Percentiles rank a stretch among this genome's conserved stretches.
These are phyloP conservation scores for Folsomia manolachei DNA, from an alignment of 2,888 invertebrate genomes.

Conservation along the genomic window DNA sequence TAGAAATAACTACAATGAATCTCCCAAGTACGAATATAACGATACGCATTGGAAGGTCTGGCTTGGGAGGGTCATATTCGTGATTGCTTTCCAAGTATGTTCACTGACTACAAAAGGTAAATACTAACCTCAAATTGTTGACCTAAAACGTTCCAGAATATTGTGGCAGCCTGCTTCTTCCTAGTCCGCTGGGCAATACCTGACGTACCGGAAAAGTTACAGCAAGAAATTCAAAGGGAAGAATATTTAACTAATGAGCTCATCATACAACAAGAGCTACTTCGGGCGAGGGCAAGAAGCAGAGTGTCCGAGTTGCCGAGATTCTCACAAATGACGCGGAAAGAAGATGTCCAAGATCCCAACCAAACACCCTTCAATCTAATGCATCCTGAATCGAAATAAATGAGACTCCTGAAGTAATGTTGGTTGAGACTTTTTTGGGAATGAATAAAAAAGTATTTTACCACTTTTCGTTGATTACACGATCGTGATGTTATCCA, in stretches of 20 bases:
- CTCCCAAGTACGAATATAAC: constrained; percentile 23
- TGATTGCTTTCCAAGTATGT: constrained; percentile 31
- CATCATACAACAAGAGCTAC: constrained; percentile 73
- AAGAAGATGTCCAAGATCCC: too few relatives aligned
- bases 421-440: too few relatives aligned
- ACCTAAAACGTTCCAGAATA: constrained; percentile 78
- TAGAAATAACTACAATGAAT: constrained; percentile 11
- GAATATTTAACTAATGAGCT: constrained; percentile 87
- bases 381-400: too few relatives aligned
- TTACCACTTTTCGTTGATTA: too few relatives aligned
- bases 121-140: too few relatives aligned
- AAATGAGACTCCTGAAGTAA: too few relatives aligned
- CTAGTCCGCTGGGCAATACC: constrained; percentile 89
- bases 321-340: too few relatives aligned
- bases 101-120: neutral
- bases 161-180: constrained; percentile 85
- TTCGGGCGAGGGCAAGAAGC: neutral
- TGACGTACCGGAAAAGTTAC: constrained; percentile 78
- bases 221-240: constrained; percentile 81
- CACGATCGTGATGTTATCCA: too few relatives aligned
- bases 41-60: constrained; percentile 31
- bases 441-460: too few relatives aligned
- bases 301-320: too few relatives aligned
- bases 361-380: too few relatives aligned
- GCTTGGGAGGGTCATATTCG: constrained; percentile 34